These are phyloP conservation scores for Chloroceryle amazona DNA, from an alignment of 2,797 vertebrate genomes.

Conservation along the genomic window DNA sequence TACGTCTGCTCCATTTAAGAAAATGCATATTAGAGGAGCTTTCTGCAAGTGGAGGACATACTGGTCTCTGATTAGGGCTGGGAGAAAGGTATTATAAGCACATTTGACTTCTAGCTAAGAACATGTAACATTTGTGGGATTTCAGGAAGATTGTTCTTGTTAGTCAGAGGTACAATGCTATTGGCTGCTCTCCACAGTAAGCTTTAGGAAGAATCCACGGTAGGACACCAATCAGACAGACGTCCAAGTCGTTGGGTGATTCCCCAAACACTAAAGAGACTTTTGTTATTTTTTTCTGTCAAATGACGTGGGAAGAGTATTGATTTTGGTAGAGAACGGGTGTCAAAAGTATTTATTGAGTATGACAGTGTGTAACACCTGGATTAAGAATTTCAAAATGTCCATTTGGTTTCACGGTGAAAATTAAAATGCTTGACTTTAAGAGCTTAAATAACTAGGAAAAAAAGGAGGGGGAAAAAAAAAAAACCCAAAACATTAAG, in stretches of 20 bases:
- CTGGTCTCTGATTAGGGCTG: background rate
- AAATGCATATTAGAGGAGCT: background rate
- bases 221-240: background rate
- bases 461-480: background rate
- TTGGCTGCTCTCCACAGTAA: background rate
- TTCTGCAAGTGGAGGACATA: background rate
- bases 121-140: background rate
- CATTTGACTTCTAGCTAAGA: background rate
- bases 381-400: background rate
- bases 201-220: background rate
- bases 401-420: background rate
- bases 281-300: background rate
- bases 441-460: background rate
- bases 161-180: background rate
- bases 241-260: background rate
- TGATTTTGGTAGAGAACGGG: background rate
- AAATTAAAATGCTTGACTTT: background rate
- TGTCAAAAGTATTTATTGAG: background rate
- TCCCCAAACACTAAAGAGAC: background rate
- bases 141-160: background rate
- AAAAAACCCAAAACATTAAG: background rate
- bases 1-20: background rate
- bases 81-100: background rate
- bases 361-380: background rate
- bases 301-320: background rate